Evolutionary conservation across 2,113 vertebrate genomes (phyloP).

Genomic region (Lontra canadensis): DNA sequence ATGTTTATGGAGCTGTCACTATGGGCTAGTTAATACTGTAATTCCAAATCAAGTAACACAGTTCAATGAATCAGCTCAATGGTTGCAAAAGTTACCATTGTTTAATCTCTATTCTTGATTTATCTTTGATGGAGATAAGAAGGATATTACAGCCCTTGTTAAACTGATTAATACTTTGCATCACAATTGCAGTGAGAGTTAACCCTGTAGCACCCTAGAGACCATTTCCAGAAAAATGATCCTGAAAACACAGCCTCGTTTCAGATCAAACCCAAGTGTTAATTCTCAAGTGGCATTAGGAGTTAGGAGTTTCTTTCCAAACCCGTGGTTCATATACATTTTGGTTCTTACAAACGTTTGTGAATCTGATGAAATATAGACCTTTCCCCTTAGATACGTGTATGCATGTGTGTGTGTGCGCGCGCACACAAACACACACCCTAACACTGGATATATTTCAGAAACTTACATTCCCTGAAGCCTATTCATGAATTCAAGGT

Average conservation of each 20-base stretch:
- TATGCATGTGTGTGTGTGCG: accelerated
- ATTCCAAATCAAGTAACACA: constrained; percentile 25
- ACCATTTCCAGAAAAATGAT: not conserved
- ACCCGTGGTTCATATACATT: not conserved
- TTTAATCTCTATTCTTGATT: not conserved
- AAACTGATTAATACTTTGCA: not conserved
- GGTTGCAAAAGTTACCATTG: not conserved
- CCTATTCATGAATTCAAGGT: not conserved
- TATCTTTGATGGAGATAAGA: not conserved
- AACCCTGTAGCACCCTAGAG: not conserved
- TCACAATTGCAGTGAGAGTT: not conserved
- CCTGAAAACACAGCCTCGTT: not conserved
- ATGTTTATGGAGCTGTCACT: not conserved
- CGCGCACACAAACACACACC: not conserved
- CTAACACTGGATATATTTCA: not conserved
- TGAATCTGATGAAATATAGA: not conserved
- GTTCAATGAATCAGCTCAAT: not conserved
- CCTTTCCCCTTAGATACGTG: not conserved
- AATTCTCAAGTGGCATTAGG: not conserved
- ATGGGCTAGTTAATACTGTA: not conserved
- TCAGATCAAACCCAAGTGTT: constrained; percentile 2
- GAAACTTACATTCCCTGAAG: not conserved
- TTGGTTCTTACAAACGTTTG: not conserved
- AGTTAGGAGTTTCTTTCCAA: not conserved
- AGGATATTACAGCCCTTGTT: not conserved